Conservation (phyloP, 2,888 invertebrate species). For the Pachymerium ferrugineum region DNA sequence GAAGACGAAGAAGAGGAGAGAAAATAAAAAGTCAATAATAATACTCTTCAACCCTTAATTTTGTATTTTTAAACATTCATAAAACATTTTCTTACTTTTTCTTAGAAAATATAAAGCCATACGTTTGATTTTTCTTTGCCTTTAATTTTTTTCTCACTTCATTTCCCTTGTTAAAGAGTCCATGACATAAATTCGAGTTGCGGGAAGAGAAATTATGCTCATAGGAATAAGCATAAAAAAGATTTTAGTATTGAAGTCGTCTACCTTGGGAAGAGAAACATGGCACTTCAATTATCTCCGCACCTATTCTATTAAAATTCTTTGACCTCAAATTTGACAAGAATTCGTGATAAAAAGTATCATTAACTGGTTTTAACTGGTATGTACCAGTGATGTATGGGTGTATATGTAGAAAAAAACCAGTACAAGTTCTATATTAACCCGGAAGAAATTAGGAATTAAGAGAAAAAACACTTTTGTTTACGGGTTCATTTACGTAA, state of each 20-base stretch:
- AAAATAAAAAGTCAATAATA: not conserved
- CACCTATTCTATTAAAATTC: not conserved
- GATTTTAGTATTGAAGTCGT: not conserved
- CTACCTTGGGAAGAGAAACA: not conserved
- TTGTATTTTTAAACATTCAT: not conserved
- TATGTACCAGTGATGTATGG: too few relatives aligned
- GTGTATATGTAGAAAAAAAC: too few relatives aligned
- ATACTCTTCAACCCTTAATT: not conserved
- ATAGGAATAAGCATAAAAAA: not conserved
- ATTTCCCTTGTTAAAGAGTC: not conserved
- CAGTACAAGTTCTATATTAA: too few relatives aligned
- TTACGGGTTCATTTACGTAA: too few relatives aligned
- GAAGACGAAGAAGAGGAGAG: constrained; percentile 2
- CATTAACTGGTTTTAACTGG: too few relatives aligned
- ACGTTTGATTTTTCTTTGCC: not conserved
- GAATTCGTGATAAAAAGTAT: too few relatives aligned
- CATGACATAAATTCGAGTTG: not conserved
- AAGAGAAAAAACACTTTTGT: too few relatives aligned
- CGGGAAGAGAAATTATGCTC: not conserved
- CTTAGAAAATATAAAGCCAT: too few relatives aligned
- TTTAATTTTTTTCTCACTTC: not conserved
- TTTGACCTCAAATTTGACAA: not conserved
- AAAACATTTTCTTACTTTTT: not conserved
- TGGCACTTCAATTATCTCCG: too few relatives aligned
- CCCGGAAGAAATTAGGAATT: too few relatives aligned